Evolutionary conservation across 2,888 invertebrate genomes (phyloP).

Genomic region (Acronicta psi): DNA sequence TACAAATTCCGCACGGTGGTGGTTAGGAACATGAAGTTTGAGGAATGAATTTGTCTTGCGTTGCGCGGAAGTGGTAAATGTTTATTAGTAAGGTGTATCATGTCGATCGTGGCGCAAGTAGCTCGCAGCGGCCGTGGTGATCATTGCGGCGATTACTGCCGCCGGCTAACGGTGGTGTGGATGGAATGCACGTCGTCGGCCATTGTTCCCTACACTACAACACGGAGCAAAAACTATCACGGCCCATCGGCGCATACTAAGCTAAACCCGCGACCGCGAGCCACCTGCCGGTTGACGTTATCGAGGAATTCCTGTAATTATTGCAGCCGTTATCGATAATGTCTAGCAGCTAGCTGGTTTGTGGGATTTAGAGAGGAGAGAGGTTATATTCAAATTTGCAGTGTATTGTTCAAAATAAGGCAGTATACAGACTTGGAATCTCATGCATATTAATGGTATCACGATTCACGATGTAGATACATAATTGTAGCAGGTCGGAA

Average conservation of each 20-base stretch:
- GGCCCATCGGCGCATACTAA: conserved; percentile 75
- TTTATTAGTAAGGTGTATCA: conserved; percentile 55
- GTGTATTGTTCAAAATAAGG: conserved; percentile 33
- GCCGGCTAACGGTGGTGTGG: conserved; percentile 80
- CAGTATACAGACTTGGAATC: conserved; percentile 30
- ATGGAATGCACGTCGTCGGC: conserved; percentile 80
- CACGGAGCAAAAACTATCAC: conserved; percentile 77
- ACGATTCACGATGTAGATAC: conserved; percentile 51
- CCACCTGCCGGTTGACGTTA: conserved; percentile 67
- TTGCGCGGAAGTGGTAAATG: conserved; percentile 57
- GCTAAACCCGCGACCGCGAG: conserved; percentile 64
- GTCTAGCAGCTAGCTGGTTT: conserved; percentile 19
- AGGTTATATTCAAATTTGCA: conserved; percentile 40
- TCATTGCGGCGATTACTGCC: conserved; percentile 75
- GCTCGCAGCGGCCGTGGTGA: conserved; percentile 57
- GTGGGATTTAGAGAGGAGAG: conserved; percentile 6
- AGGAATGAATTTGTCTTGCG: conserved; percentile 34
- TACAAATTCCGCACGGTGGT: conserved; percentile 6
- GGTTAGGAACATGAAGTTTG: conserved; percentile 20
- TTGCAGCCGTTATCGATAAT: conserved; percentile 35
- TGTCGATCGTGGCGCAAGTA: conserved; percentile 49
- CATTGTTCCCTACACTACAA: conserved; percentile 77
- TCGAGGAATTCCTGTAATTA: conserved; percentile 50
- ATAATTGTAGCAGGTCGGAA: conserved; percentile 68
- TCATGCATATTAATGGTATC: conserved; percentile 60